phyloP scores from a whole-genome alignment of 2,113 vertebrate genomes.

The Malaclemys terrapin region DNA sequence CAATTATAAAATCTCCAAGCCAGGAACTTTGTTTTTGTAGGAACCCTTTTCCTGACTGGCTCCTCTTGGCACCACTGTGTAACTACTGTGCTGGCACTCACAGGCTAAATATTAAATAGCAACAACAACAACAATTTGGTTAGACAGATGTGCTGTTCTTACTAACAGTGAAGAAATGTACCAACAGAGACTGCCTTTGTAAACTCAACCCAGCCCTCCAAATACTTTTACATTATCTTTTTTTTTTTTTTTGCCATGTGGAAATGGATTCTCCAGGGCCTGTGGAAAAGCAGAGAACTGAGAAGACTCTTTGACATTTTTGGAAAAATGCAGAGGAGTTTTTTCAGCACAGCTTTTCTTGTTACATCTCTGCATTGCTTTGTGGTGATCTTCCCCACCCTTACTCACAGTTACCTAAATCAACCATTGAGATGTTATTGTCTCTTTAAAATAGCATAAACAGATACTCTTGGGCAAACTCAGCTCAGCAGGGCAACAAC shows the following conservation, averaged over 20 bases:
- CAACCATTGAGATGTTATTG: neutral
- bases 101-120: neutral
- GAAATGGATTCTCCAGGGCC: neutral
- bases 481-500: neutral
- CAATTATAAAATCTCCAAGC: neutral
- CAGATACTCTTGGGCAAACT: too few relatives aligned
- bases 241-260: neutral
- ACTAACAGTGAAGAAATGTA: neutral
- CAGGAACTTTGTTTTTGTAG: neutral
- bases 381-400: neutral
- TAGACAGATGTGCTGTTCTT: neutral
- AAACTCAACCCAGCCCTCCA: neutral
- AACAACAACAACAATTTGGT: neutral
- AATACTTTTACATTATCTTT: neutral
- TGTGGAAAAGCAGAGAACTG: neutral
- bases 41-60: neutral
- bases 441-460: constrained; percentile 22
- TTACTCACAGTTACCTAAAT: neutral
- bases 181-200: neutral
- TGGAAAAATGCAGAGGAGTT: neutral
- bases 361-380: neutral
- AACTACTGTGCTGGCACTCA: neutral
- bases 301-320: neutral
- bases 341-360: neutral
- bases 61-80: neutral